Base-by-base conservation (phyloP, 2,113 vertebrate species). In the Amazona guildingii region DNA sequence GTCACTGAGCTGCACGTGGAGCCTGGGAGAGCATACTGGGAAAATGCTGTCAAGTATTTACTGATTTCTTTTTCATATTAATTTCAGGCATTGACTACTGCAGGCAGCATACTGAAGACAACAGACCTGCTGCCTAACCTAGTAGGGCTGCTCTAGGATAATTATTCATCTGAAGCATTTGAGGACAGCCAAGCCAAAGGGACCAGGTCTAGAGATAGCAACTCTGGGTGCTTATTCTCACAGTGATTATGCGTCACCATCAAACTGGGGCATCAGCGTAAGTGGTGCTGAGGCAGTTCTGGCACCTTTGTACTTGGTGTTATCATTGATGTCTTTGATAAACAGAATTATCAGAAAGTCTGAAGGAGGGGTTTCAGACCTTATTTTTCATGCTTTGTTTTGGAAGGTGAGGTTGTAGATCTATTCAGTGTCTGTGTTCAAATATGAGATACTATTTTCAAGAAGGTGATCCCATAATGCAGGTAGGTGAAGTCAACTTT, bases 41-140 rank as follows among this genome's bases (percentile, higher is more conserved):
- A 25, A 67, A 70, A 33, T 35, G 19, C 27, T 15, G 16, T 33
- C 28, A 49, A 51, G n/a, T 69, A 41, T 49, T 86, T 77, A 64
- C 44, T 8, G 10, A 6, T 20, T 17, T 48, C 37, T 88, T 51
- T 52, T n/a, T 31, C 24, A 4, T 79, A 28, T 83, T 63, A 0
- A 33, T 87, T 79, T 89, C 12, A 39, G 57, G 19, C 44, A 41
- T 5, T 73, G 41, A 7, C 31, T 55, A 19, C 23, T 39, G 20
- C 52, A 39, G 73, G 57, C 19, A 23, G 20, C 35, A 16, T 33
- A 24, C 9, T 59, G 44, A 43, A 72, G 76, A 29, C 10, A 23
- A 11, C 14, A 79, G n/a, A 48, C 33, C 37, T 84, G 67, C 37
- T 0, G 0, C 51, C 31, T 76, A 43, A 79, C n/a, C 29, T 44